Evolutionary conservation across 2,888 invertebrate species (phyloP).

Genomic region (Dendrolimus houi): DNA sequence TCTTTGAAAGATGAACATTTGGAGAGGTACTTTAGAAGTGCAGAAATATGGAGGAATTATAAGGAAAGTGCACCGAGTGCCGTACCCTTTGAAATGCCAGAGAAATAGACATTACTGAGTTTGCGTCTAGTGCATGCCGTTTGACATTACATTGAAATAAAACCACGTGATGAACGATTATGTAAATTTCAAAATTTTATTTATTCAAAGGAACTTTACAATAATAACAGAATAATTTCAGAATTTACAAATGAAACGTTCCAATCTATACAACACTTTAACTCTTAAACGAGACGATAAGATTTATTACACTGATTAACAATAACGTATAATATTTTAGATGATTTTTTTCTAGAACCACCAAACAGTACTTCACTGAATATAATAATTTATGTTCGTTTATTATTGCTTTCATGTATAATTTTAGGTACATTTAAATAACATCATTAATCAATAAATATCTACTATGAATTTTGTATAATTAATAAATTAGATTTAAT

Average conservation of each 20-base stretch:
- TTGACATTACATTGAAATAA: slow-evolving; percentile 30
- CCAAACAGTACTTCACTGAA: slow-evolving; percentile 48
- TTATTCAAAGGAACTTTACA: slow-evolving; percentile 73
- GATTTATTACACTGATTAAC: slow-evolving; percentile 74
- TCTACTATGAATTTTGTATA: too few species aligned
- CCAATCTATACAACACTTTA: slow-evolving; percentile 74
- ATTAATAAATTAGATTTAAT: background rate
- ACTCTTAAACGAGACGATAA: slow-evolving; percentile 73
- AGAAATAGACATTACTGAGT: slow-evolving; percentile 16
- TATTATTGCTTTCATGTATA: background rate
- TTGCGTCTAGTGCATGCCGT: slow-evolving; percentile 1
- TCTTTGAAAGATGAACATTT: slow-evolving; percentile 49
- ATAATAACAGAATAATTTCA: slow-evolving; percentile 71
- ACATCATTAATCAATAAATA: too few species aligned
- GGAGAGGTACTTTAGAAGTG: slow-evolving; percentile 58
- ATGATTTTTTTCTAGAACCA: slow-evolving; percentile 62
- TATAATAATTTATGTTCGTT: slow-evolving; percentile 29
- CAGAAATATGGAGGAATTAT: slow-evolving; percentile 48
- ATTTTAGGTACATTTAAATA: background rate
- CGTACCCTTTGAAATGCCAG: slow-evolving; percentile 24
- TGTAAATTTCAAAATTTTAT: slow-evolving; percentile 73
- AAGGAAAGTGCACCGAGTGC: slow-evolving; percentile 23
- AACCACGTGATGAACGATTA: slow-evolving; percentile 66
- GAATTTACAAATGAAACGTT: slow-evolving; percentile 71
- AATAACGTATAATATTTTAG: slow-evolving; percentile 61